Conservation (phyloP, 2,113 vertebrate species). For the Dascyllus trimaculatus region DNA sequence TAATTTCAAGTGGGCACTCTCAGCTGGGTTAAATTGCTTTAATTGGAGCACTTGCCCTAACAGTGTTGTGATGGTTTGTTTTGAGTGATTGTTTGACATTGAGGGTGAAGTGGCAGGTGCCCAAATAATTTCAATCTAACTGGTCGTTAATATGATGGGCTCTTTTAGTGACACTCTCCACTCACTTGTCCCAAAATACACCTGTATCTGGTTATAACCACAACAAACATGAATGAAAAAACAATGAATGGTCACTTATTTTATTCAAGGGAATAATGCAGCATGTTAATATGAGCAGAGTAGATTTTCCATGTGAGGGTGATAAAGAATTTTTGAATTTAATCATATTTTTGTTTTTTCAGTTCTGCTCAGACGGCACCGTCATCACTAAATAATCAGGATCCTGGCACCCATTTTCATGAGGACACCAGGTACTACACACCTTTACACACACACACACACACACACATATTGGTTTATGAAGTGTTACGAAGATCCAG, state of each 20-base stretch:
- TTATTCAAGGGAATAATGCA: background rate
- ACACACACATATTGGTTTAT: constrained; percentile 11
- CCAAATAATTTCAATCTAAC: constrained; percentile 44
- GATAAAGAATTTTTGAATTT: constrained; percentile 28
- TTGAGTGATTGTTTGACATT: constrained; percentile 65
- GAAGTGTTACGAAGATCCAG: background rate
- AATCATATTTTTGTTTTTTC: constrained; percentile 8
- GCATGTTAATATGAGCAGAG: constrained; percentile 19
- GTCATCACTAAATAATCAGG: constrained; percentile 37
- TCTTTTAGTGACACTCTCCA: constrained; percentile 22
- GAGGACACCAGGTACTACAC: constrained; percentile 77
- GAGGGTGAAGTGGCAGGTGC: constrained; percentile 67
- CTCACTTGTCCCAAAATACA: constrained; percentile 22
- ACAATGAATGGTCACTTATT: background rate
- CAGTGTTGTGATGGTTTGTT: constrained; percentile 56
- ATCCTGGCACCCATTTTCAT: constrained; percentile 17
- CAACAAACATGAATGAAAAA: background rate
- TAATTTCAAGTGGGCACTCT: constrained; percentile 60
- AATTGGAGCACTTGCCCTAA: constrained; percentile 68
- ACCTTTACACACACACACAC: constrained; percentile 4
- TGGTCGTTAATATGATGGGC: constrained; percentile 37
- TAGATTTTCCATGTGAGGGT: constrained; percentile 10
- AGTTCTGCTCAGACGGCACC: constrained; percentile 72
- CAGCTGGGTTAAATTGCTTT: constrained; percentile 50
- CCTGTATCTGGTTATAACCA: background rate